phyloP scores from a whole-genome alignment of 2,888 invertebrate species.

The Stramonita haemastoma region DNA sequence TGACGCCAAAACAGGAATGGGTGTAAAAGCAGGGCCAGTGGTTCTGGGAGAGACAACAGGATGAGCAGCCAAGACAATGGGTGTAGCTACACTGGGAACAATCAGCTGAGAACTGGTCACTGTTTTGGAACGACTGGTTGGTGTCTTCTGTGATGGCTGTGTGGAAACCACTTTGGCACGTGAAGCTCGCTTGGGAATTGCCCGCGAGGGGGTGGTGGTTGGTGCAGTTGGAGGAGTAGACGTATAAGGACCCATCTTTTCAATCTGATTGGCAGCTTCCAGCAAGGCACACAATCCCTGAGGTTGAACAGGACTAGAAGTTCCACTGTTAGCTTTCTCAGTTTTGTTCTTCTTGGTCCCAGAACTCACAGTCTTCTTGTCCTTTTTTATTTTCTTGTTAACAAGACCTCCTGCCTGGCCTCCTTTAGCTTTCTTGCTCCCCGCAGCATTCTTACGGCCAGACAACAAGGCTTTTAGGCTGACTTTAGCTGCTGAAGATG shows the following conservation, averaged over 20 bases:
- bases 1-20: slow-evolving; percentile 9
- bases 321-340: background rate
- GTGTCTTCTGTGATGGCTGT: background rate
- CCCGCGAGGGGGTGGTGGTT: background rate
- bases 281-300: slow-evolving; percentile 43
- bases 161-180: background rate
- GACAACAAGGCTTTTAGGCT: slow-evolving; percentile 34
- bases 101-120: slow-evolving; percentile 10
- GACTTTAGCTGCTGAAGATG: background rate
- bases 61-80: slow-evolving; percentile 8
- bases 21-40: background rate
- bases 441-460: background rate
- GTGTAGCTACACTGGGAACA: background rate
- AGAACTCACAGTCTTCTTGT: background rate
- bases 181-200: background rate
- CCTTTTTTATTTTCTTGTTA: slow-evolving; percentile 10
- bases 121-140: background rate
- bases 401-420: background rate
- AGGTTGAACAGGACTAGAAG: background rate
- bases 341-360: background rate
- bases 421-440: slow-evolving; percentile 13
- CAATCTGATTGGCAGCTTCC: slow-evolving; percentile 49
- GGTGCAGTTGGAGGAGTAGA: background rate
- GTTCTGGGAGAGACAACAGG: background rate
- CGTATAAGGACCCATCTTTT: slow-evolving; percentile 37